A percentile compares a stretch with the other conserved stretches of the same genome.
Conservation (phyloP, 2,888 invertebrate species). For the Ectemnius cavifrons region DNA sequence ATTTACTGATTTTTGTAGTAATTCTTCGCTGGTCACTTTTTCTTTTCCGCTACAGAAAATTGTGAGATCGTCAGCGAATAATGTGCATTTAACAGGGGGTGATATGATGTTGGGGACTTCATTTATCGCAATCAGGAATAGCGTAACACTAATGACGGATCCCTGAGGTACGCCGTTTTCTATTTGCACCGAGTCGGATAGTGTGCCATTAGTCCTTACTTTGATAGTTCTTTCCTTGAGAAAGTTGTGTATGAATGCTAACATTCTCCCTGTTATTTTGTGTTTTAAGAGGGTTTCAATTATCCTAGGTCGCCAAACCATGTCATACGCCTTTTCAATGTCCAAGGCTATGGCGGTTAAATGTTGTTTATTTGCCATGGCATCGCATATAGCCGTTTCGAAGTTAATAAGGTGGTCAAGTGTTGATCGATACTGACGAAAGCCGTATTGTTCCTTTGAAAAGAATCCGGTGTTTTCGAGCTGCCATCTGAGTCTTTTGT, state of each 20-base stretch:
- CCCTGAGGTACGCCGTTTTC: constrained; percentile 20
- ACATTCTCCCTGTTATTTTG: background rate
- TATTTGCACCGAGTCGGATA: background rate
- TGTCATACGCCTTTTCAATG: constrained; percentile 6
- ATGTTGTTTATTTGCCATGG: constrained; percentile 7
- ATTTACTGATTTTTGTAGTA: constrained; percentile 1
- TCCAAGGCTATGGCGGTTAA: background rate
- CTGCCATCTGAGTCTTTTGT: constrained; percentile 24
- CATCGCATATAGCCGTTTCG: constrained; percentile 7
- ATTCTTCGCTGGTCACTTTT: background rate
- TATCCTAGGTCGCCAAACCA: background rate
- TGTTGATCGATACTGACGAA: constrained; percentile 6
- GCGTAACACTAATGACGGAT: constrained; percentile 11
- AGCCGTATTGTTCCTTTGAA: constrained; percentile 11
- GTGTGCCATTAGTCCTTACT: constrained; percentile 2
- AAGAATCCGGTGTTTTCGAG: background rate
- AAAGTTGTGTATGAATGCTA: constrained; percentile 15
- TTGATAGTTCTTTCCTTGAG: background rate
- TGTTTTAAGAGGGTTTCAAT: background rate
- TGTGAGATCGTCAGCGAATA: constrained; percentile 19
- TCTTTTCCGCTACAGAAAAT: constrained; percentile 14
- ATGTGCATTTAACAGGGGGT: background rate
- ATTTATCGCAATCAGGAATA: constrained; percentile 11
- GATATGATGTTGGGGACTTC: background rate
- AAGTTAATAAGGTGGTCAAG: constrained; percentile 5